Evolutionary conservation across 1,140 invertebrate genomes (phyloP).

Genomic region (Polypedilum vanderplanki): DNA sequence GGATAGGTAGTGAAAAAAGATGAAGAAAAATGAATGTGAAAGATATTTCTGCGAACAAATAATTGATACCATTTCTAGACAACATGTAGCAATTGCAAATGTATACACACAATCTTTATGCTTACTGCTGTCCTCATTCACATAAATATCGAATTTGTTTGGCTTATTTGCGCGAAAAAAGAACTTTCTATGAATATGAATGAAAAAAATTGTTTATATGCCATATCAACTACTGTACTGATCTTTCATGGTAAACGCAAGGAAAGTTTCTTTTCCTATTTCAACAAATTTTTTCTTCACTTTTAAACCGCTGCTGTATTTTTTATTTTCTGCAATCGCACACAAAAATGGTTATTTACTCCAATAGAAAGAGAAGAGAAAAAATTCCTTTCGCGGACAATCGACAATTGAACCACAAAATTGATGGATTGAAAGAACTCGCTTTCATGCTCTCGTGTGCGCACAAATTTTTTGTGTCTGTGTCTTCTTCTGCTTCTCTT

Average conservation of each 20-base stretch:
- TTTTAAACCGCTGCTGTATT: too few species aligned
- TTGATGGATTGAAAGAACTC: background rate
- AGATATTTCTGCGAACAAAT: conserved; percentile 4
- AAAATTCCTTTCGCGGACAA: conserved; percentile 1
- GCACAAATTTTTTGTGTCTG: background rate
- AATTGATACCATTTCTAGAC: conserved; percentile 18
- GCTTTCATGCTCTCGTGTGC: conserved; percentile 2
- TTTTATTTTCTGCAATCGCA: background rate
- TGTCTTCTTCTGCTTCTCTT: background rate
- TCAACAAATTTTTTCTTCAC: background rate
- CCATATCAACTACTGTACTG: too few species aligned
- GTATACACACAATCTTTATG: background rate
- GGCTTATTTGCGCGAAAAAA: background rate
- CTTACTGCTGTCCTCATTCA: background rate
- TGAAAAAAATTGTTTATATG: too few species aligned
- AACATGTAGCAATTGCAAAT: conserved; percentile 17
- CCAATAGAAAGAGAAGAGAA: background rate
- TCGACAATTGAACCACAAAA: conserved; percentile 12
- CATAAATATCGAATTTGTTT: background rate
- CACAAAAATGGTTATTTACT: background rate
- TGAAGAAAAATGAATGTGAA: conserved; percentile 6
- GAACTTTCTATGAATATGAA: background rate
- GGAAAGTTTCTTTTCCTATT: background rate
- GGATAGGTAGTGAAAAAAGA: background rate
- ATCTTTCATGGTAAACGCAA: background rate